A percentile compares a stretch with the other conserved stretches of the same genome.
Evolutionary conservation across 2,888 invertebrate species (phyloP).

Genomic region (Chrysotoxum bicinctum): DNA sequence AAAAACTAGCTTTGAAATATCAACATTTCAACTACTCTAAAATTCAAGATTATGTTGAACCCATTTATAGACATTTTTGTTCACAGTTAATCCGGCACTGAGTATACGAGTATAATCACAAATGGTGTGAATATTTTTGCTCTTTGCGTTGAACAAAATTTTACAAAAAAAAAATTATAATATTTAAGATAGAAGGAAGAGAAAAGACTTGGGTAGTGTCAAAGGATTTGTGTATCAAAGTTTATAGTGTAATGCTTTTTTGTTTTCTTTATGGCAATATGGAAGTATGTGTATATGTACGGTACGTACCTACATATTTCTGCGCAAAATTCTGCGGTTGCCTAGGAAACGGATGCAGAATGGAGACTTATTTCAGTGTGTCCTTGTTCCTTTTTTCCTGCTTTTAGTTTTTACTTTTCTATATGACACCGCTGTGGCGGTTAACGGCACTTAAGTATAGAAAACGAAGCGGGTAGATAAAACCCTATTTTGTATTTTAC

Average conservation of each 20-base stretch:
- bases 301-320: conserved; percentile 8
- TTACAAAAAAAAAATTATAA: conserved; percentile 1
- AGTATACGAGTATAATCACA: conserved; percentile 32
- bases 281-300: background rate
- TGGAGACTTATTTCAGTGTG: conserved; percentile 37
- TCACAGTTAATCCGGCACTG: background rate
- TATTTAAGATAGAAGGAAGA: conserved; percentile 40
- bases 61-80: too few relatives aligned
- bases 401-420: conserved; percentile 55
- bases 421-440: conserved; percentile 63
- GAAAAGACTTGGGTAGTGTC: conserved; percentile 53
- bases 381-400: conserved; percentile 55
- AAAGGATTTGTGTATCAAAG: conserved; percentile 67
- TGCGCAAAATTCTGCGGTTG: conserved; percentile 67
- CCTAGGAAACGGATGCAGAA: conserved; percentile 57
- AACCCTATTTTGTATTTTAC: background rate
- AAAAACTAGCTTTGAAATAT: too few relatives aligned
- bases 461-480: conserved; percentile 46
- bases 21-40: too few relatives aligned
- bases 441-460: conserved; percentile 67
- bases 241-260: conserved; percentile 39
- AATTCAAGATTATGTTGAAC: too few relatives aligned
- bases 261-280: background rate
- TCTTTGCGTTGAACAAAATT: conserved; percentile 22
- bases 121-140: conserved; percentile 68